Base-by-base conservation (phyloP, 2,888 invertebrate genomes). In the Trissolcus japonicus region DNA sequence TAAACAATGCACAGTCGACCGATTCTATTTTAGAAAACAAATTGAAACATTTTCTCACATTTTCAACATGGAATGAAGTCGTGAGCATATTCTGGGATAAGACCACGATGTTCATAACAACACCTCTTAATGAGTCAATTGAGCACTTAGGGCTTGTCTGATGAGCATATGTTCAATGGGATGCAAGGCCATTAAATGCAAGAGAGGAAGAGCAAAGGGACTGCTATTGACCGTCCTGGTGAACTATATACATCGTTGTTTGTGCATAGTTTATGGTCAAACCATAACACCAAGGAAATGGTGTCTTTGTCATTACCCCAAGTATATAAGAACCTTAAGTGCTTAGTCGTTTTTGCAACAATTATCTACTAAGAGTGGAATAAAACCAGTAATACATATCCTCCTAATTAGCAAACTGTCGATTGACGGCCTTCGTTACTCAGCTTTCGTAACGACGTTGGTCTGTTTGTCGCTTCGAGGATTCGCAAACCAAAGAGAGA, bases 341-440 rank as follows among this genome's bases (percentile, higher is more conserved):
- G 57, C 50, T 66, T 56, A 74, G 51, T 74, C 35, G 61, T 62
- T 67, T 66, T 56, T 17, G 16, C 17, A 43, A 35, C 48, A 14
- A 40, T 40, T 11, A 71, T 46, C 55, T n/a, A 13, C 17, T 81
- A 83, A 80, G 81, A 82, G 78, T 82, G 83, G 83, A 81, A 83
- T 83, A 83, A 80, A 81, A 60, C 79, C 60, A 46, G 62, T 56
- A 67, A 72, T 56, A 35, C 63, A 75, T 80, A 76, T 72, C 59
- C 72, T 69, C 79, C 80, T 84, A 84, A 84, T 84, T 84, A 84
- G 76, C 76, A 79, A 82, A 66, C 74, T 67, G 74, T 76, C 80
- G 83, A 83, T 81, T 82, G 81, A 79, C 79, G 76, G 81, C 80
- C 79, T 79, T 81, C 69, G 81, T 76, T 78, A 78, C 68, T 67